A percentile compares a stretch with the other conserved stretches of the same genome.
Conservation (phyloP, 2,113 vertebrate genomes). For the Kryptolebias marmoratus region DNA sequence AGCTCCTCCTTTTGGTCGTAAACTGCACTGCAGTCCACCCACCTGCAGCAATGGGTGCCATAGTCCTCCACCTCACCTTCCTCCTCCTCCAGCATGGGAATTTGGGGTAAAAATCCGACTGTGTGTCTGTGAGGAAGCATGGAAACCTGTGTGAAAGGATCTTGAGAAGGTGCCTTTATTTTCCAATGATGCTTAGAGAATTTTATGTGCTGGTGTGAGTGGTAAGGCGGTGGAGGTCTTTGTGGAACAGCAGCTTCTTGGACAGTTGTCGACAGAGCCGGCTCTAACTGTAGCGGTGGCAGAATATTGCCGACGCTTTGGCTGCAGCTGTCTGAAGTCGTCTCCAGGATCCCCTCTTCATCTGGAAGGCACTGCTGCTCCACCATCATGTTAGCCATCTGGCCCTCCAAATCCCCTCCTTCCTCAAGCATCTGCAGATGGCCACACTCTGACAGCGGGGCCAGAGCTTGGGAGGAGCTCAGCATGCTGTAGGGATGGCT, state of each 20-base stretch:
- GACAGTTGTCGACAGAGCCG: conserved; percentile 29
- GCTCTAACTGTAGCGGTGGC: conserved; percentile 45
- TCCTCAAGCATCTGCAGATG: conserved; percentile 86
- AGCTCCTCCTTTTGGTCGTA: conserved; percentile 94
- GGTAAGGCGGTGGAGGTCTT: conserved; percentile 89
- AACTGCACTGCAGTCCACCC: conserved; percentile 87
- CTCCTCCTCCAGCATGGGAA: conserved; percentile 83
- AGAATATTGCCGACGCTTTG: conserved; percentile 73
- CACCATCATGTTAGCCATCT: conserved; percentile 87
- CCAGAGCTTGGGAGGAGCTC: conserved; percentile 57
- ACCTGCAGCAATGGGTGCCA: conserved; percentile 85
- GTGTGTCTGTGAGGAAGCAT: conserved; percentile 56
- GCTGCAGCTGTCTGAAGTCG: conserved; percentile 57
- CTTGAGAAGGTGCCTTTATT: conserved; percentile 59
- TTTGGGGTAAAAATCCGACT: conserved; percentile 65
- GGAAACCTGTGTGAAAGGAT: conserved; percentile 22
- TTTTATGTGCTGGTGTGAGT: conserved; percentile 81
- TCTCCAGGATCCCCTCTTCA: conserved; percentile 59
- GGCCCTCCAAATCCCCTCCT: conserved; percentile 72
- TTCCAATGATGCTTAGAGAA: conserved; percentile 58
- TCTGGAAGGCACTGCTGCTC: conserved; percentile 79
- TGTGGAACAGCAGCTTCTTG: conserved; percentile 65
- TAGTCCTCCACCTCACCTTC: conserved; percentile 84
- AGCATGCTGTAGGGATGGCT: conserved; percentile 62
- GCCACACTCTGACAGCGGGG: conserved; percentile 70